Evolutionary conservation across 64 coral and sea anemone genomes (phyloP).

Genomic region (Montipora capricornis): DNA sequence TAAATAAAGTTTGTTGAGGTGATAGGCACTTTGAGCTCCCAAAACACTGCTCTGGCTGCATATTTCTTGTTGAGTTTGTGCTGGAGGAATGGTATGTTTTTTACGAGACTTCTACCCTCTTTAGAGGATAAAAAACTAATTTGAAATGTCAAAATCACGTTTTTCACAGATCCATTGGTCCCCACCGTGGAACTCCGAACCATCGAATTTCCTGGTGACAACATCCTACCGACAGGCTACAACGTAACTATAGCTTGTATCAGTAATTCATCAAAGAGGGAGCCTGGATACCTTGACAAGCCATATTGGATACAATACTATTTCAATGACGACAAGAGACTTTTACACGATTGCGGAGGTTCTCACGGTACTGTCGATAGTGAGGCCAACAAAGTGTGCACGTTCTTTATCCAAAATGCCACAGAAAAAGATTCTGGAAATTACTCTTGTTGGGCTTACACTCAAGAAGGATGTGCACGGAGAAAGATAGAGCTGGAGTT

Average conservation of each 20-base stretch:
- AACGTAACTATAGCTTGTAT: constrained; percentile 18
- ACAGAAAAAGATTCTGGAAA: neutral
- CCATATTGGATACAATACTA: constrained; percentile 29
- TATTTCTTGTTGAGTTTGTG: no score
- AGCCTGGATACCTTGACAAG: no score
- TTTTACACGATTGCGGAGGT: neutral
- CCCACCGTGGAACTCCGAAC: neutral
- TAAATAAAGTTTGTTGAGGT: no score
- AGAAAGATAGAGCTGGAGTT: neutral
- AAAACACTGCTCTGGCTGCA: no score
- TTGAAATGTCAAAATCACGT: no score
- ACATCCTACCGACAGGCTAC: neutral
- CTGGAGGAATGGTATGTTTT: no score
- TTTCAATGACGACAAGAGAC: neutral
- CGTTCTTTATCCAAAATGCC: neutral
- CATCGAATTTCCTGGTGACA: neutral
- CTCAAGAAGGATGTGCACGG: neutral
- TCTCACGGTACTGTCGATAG: neutral
- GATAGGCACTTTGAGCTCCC: no score
- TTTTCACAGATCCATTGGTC: neutral
- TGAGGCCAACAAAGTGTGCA: constrained; percentile 7
- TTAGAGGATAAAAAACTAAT: no score
- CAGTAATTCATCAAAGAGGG: neutral
- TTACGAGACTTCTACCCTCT: no score
- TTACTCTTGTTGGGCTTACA: neutral